Percentiles rank a stretch among this genome's conserved stretches.
These are phyloP conservation scores for Agrotis segetum DNA, from an alignment of 2,888 invertebrate genomes.

Conservation along the genomic window DNA sequence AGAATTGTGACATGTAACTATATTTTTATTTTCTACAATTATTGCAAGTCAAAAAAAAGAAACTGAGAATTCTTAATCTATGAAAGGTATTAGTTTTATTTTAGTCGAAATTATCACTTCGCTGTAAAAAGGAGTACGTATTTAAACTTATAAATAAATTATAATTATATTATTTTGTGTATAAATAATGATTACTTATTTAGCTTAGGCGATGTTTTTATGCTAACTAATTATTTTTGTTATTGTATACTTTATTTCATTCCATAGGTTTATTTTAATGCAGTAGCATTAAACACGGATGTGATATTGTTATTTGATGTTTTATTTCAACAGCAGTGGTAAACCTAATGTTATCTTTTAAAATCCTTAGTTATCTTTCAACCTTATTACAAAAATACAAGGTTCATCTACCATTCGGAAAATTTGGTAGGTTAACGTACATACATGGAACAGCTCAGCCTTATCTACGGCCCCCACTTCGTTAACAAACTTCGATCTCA, in stretches of 20 bases:
- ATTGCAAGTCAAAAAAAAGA: not conserved
- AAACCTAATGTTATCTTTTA: too few species aligned
- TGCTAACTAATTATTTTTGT: slow-evolving; percentile 67
- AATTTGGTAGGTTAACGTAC: too few species aligned
- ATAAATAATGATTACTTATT: slow-evolving; percentile 40
- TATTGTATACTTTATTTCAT: slow-evolving; percentile 79
- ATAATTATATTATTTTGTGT: slow-evolving; percentile 45
- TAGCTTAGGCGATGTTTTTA: slow-evolving; percentile 67
- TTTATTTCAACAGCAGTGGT: slow-evolving; percentile 38
- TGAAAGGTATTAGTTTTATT: slow-evolving; percentile 10
- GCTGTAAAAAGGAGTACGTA: slow-evolving; percentile 22
- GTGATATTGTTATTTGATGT: slow-evolving; percentile 77
- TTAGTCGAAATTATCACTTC: slow-evolving; percentile 29
- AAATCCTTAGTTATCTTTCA: too few species aligned
- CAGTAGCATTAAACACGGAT: slow-evolving; percentile 79
- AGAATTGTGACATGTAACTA: not conserved
- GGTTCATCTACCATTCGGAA: too few species aligned
- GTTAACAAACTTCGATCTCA: too few species aligned
- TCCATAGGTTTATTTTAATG: slow-evolving; percentile 83
- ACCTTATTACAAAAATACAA: too few species aligned
- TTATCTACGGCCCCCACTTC: too few species aligned
- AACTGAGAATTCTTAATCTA: not conserved
- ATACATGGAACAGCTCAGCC: too few species aligned
- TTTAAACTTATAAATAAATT: slow-evolving; percentile 20
- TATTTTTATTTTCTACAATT: too few species aligned